phyloP scores from a whole-genome alignment of 2,797 vertebrate genomes.

The Craterocephalus amniculus region DNA sequence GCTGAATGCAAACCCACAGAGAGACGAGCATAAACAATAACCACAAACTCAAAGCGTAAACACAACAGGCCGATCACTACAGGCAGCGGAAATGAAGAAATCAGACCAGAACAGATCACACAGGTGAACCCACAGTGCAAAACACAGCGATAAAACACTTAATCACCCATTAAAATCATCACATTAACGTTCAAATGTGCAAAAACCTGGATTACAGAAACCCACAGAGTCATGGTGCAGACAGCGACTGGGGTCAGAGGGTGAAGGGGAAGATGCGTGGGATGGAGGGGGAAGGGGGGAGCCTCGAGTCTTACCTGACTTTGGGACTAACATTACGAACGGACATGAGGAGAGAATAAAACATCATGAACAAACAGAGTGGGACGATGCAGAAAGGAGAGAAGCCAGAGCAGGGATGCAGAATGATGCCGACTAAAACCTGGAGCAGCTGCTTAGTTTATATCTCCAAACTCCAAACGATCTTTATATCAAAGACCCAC shows the following conservation, averaged over 20 bases:
- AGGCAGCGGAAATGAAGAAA: constrained; percentile 35
- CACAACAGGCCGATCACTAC: constrained; percentile 25
- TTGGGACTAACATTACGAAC: constrained; percentile 94
- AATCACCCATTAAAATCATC: constrained; percentile 21
- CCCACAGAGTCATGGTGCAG: constrained; percentile 58
- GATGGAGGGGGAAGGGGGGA: background rate
- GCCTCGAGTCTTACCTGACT: constrained; percentile 92
- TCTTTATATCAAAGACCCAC: too few relatives aligned
- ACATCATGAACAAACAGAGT: constrained; percentile 65
- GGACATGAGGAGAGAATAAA: constrained; percentile 82
- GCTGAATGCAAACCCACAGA: constrained; percentile 62
- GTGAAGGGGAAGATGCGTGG: constrained; percentile 6
- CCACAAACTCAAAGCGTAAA: constrained; percentile 46
- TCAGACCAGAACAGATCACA: constrained; percentile 36
- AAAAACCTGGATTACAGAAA: constrained; percentile 48
- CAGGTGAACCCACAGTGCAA: constrained; percentile 41
- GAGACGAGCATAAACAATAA: constrained; percentile 46
- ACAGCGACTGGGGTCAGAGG: constrained; percentile 25
- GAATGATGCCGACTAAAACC: constrained; percentile 12
- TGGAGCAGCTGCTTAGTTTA: background rate
- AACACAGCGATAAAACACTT: constrained; percentile 36
- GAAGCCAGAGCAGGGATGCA: constrained; percentile 46
- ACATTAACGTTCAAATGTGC: constrained; percentile 60
- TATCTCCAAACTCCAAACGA: background rate
- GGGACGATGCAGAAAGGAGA: constrained; percentile 53